Evolutionary conservation across 2,797 vertebrate species (phyloP).

Genomic region (Hypotaenidia philippensis): DNA sequence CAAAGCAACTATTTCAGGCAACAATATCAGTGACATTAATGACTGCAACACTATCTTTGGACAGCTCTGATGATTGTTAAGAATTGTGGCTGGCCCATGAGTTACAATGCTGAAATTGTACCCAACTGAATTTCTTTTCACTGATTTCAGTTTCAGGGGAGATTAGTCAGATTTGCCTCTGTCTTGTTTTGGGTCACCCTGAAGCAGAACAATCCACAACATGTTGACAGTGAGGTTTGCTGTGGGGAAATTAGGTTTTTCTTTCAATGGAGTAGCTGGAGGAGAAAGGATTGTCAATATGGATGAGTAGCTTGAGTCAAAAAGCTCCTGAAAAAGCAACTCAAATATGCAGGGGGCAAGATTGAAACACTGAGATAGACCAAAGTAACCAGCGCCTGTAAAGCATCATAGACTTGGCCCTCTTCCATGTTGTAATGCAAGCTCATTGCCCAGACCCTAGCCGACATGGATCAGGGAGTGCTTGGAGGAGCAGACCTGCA

Average conservation of each 20-base stretch:
- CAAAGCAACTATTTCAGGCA: slow-evolving; percentile 34
- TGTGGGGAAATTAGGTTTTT: background rate
- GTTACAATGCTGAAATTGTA: slow-evolving; percentile 42
- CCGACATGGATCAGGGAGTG: too few relatives aligned
- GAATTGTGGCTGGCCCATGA: background rate
- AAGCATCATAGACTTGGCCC: background rate
- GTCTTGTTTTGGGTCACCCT: slow-evolving; percentile 11
- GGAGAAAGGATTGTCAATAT: background rate
- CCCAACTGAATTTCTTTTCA: background rate
- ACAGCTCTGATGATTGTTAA: background rate
- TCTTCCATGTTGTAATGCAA: background rate
- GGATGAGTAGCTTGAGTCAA: background rate
- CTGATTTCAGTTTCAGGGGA: slow-evolving; percentile 12
- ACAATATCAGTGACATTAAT: background rate
- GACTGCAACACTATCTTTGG: background rate
- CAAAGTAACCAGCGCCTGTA: background rate
- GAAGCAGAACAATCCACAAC: slow-evolving; percentile 11
- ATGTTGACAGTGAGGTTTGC: background rate
- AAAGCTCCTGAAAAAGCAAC: background rate
- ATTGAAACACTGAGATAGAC: background rate
- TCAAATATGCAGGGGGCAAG: background rate
- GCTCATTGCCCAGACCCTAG: background rate
- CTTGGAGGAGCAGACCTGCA: too few relatives aligned
- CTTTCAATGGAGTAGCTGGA: background rate
- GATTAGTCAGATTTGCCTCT: slow-evolving; percentile 33